These are phyloP conservation scores for Oreochromis tanganicae DNA, from an alignment of 2,113 vertebrate species.

Conservation along the genomic window DNA sequence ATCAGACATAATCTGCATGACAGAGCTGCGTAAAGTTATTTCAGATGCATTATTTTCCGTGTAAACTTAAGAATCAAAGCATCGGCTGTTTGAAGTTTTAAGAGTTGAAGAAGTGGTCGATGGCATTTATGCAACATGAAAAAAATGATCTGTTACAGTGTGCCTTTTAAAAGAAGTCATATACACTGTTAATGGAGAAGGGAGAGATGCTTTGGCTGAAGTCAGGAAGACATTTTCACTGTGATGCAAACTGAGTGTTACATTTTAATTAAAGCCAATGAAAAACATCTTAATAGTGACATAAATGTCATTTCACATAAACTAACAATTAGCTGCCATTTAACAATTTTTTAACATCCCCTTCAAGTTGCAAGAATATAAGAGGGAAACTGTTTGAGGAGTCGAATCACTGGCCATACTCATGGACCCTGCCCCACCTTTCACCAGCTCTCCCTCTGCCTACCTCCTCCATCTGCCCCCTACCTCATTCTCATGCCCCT, in stretches of 20 bases:
- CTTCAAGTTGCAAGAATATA: background rate
- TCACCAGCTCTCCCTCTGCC: background rate
- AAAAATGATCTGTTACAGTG: background rate
- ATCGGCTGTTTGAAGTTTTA: background rate
- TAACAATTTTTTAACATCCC: background rate
- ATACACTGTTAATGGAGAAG: background rate
- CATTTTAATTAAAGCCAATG: background rate
- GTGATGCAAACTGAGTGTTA: background rate
- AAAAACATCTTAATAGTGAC: background rate
- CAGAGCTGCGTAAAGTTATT: background rate
- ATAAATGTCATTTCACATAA: background rate
- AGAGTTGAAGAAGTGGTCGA: background rate
- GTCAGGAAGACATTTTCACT: background rate
- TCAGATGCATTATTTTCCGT: background rate
- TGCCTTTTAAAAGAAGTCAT: background rate
- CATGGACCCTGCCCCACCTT: background rate
- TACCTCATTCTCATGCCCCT: slow-evolving; percentile 36
- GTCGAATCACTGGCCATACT: background rate
- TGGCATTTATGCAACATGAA: background rate
- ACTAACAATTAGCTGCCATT: background rate
- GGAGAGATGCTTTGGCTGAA: background rate
- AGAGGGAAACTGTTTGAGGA: background rate
- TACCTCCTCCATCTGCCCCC: slow-evolving; percentile 13
- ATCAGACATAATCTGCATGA: background rate
- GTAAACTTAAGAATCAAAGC: background rate